A percentile compares a stretch with the other conserved stretches of the same genome.
Conservation (phyloP, 2,797 vertebrate species). For the Syndactyla subalaris region DNA sequence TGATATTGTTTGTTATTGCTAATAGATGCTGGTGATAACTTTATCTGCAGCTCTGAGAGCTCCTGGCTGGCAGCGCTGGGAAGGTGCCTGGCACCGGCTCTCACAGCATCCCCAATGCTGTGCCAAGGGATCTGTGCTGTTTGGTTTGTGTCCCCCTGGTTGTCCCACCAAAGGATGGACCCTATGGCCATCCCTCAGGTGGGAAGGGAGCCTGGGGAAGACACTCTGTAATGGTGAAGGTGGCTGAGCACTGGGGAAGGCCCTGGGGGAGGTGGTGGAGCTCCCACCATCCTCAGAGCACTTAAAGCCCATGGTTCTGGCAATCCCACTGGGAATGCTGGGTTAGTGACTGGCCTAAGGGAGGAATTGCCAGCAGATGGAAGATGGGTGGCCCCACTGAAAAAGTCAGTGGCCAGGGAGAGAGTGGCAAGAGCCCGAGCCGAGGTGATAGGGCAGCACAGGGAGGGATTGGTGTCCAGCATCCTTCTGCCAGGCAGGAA, state of each 20-base stretch:
- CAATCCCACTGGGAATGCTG: background rate
- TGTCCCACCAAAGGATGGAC: background rate
- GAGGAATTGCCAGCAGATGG: rapidly evolving
- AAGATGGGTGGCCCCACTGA: background rate
- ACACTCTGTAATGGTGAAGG: rapidly evolving
- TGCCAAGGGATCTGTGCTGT: rapidly evolving
- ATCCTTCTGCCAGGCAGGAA: background rate
- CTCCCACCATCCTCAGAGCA: background rate
- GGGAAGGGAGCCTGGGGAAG: background rate
- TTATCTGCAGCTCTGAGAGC: background rate
- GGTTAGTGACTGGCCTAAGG: rapidly evolving
- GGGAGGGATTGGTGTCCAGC: background rate
- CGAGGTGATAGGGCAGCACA: rapidly evolving
- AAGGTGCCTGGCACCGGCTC: background rate
- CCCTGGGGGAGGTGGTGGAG: background rate
- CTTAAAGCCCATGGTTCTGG: rapidly evolving
- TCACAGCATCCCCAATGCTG: rapidly evolving
- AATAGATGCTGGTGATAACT: conserved; percentile 19
- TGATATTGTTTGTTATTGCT: background rate
- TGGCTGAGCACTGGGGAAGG: background rate
- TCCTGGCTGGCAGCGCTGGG: background rate
- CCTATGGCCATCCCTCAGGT: background rate
- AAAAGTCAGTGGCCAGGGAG: rapidly evolving
- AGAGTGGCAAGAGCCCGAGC: rapidly evolving
- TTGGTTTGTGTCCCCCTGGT: rapidly evolving